Base-by-base conservation (phyloP, 2,113 vertebrate species). In the Grammomys surdaster region DNA sequence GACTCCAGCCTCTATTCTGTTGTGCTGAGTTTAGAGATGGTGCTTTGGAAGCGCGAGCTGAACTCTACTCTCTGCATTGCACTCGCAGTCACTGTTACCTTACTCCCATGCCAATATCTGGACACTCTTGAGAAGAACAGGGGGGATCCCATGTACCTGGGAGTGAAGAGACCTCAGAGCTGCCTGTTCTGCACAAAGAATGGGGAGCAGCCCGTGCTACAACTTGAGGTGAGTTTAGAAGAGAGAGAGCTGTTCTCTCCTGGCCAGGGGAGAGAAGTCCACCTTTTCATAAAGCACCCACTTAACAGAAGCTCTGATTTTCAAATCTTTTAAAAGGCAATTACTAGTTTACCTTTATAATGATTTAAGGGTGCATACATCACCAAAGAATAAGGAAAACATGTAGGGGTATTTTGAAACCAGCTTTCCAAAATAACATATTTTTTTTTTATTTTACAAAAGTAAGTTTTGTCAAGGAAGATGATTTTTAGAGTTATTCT, bases 91-190 rank as follows among this genome's bases (percentile, higher is more conserved):
- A 93, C 51, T 40, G 3, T 97, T 24, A 22, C 72, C 60, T 88
- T 97, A 70, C 51, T 87, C 28, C 33, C 95, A 43, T 95, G 93
- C 78, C 67, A 81, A 26, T 8, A 86, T 31, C 60, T 2, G 46
- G 91, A 96, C 5, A 43, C 36, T n/a, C 88, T 95, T 78, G 91
- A 96, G 72, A 77, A 12, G 65, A 54, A 36, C 43, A 97, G 6
- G 77, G 93, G 96, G 48, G 77, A n/a, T 16, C 80, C 93, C 12
- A 46, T 94, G 63, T 97, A 92, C 56, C 54, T 97, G 93, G 95
- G 97, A 22, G 22, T 96, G 70, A 46, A 70, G 19, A 40, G 60
- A 0, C 91, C 48, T 0, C 7, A 11, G 4, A 12, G 72, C 14
- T 95, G 88, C 33, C 80, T 97, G 2, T 72, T 63, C 46, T 97